Evolutionary conservation across 2,113 vertebrate species (phyloP), one percentile per base, ranked within the genome.

Genomic region (Upupa epops): DNA sequence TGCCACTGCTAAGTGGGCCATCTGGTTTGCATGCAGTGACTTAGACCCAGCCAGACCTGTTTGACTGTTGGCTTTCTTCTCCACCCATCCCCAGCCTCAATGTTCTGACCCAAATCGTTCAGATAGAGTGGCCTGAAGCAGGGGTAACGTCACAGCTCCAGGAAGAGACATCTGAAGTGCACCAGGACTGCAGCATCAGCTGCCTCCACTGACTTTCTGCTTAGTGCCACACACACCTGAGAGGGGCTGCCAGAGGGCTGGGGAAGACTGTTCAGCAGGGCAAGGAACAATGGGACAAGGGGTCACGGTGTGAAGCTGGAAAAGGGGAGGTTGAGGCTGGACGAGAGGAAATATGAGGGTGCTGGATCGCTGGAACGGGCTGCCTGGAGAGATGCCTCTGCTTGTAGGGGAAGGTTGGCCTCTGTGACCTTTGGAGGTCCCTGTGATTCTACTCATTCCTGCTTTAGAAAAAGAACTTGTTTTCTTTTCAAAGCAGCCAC

Each of bases 1-100:
- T 93, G 94, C 46, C 76, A 65, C 73, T 89, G 68, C 96, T 96
- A 97, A 95, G 80, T 90, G 96, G 97, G 96, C 94, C 92, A 96
- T 95, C 93, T 96, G 93, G 84, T 86, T 95, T 72, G 75, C 65
- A 92, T 95, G 94, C 93, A 97, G 97, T 24, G 80, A 94, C 95
- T 89, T 90, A 49, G 56, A 90, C 76, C 93, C 58, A 94, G 83
- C 80, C 93, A 96, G 96, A 96, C 90, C 84, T 69, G 83, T 28
- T 25, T 45, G 72, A 54, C 13, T 28, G 36, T 49, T 80, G 14
- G n/a, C 45, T 71, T 37, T 75, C 45, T 54, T 58, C 58, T 93
- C 17, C 2, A 64, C 20, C 29, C 5, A 31, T 10, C 19, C 36
- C 65, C 17, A 15, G 20, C 73, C 7, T 3, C 36, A 89, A 83